These are phyloP conservation scores for Idaea dimidiata DNA, from an alignment of 2,888 invertebrate species.

Conservation along the genomic window DNA sequence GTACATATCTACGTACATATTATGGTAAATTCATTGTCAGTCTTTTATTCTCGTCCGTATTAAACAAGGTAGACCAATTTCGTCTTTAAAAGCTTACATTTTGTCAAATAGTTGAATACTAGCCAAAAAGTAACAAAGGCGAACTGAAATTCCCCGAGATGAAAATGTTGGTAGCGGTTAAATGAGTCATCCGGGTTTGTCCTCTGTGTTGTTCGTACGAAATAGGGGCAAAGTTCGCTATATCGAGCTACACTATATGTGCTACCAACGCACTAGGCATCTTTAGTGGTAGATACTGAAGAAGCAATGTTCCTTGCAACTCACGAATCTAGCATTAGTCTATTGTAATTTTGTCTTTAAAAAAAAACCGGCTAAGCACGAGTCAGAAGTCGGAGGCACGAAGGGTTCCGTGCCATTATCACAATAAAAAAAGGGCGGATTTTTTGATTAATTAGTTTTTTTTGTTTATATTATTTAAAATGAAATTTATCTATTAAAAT, in stretches of 20 bases:
- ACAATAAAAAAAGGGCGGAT: too few species aligned
- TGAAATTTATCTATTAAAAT: too few species aligned
- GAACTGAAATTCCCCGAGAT: conserved; percentile 45
- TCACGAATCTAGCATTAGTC: too few species aligned
- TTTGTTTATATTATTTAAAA: too few species aligned
- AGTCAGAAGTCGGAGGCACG: too few species aligned
- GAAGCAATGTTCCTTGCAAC: too few species aligned
- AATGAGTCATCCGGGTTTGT: conserved; percentile 49
- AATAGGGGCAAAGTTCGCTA: conserved; percentile 21
- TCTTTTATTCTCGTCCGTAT: background rate
- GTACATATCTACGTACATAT: background rate
- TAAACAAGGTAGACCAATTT: conserved; percentile 5
- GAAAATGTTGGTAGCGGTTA: conserved; percentile 40
- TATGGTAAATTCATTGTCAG: background rate
- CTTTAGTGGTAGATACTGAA: too few species aligned
- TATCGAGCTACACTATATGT: background rate
- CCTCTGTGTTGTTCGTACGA: conserved; percentile 24
- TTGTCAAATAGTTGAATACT: conserved; percentile 47
- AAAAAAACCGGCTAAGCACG: too few species aligned
- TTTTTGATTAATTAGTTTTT: too few species aligned
- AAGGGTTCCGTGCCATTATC: too few species aligned
- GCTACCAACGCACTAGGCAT: background rate
- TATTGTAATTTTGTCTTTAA: too few species aligned
- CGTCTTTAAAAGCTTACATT: conserved; percentile 31
- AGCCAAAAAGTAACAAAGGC: conserved; percentile 59